Evolutionary conservation across 2,888 invertebrate genomes (phyloP), one percentile per base, ranked within the genome.

Genomic region (Octonoba sinensis): DNA sequence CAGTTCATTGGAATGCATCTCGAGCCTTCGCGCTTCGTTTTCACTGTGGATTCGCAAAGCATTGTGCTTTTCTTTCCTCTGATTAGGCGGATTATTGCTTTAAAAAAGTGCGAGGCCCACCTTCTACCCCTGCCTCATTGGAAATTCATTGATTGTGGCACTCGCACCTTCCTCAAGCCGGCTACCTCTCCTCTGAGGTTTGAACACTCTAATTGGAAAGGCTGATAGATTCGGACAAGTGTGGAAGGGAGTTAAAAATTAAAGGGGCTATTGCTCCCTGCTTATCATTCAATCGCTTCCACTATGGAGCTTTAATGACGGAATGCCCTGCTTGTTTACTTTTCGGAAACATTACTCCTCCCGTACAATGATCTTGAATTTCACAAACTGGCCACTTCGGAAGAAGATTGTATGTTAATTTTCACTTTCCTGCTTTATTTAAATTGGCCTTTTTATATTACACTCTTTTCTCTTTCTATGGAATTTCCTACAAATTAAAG

Each of bases 81-180:
- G 75, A 62, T 76, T 65, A 74, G 67, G 20, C 67, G 75, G 75
- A 69, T 76, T 69, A 69, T 69, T 76, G 75, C 51, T 60, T 60
- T 20, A 60, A 76, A 76, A 69, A 69, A 56, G 12, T 11, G 13
- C 27, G 20, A 60, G n/a, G 54, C 18, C 54, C 54, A 56, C 18
- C 36, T 36, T 36, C 36, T 36, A 36, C 62, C 62, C 44, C 47
- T 57, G 27, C 74, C 74, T 74, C 65, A 74, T 74, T 74, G 57
- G 44, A 57, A 74, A 74, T 74, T 56, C 74, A 74, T 74, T 74
- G 74, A 74, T 74, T 74, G 74, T 70, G 70, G 59, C 36, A 59
- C 70, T 59, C 59, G 69, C 69, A 69, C 54, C 69, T 56, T 56
- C 56, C 54, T 56, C 69, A 44, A 69, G 3, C 6, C 27, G 27